A percentile compares a stretch with the other conserved stretches of the same genome.
These are phyloP conservation scores for Brachionus sp. DNA, from an alignment of 1,140 invertebrate genomes.

Conservation along the genomic window DNA sequence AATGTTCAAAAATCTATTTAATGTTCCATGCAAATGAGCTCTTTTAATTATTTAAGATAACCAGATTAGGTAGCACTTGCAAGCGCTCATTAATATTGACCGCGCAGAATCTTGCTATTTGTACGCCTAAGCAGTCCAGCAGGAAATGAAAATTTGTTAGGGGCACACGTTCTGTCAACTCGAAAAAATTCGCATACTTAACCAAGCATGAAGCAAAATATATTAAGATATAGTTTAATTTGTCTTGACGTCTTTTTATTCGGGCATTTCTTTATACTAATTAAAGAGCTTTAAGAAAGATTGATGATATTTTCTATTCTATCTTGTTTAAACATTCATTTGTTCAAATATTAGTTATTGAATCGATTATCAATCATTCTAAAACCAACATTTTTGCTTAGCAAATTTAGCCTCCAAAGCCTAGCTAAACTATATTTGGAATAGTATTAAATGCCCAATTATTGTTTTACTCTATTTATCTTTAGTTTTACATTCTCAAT, in stretches of 20 bases:
- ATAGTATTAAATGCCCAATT: conserved; percentile 3
- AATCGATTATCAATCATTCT: conserved; percentile 29
- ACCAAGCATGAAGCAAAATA: conserved; percentile 1
- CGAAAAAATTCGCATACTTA: conserved; percentile 10
- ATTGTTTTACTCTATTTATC: conserved; percentile 17
- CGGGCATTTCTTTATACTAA: conserved; percentile 31
- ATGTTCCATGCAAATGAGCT: conserved; percentile 16
- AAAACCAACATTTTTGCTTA: conserved; percentile 30
- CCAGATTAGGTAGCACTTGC: neutral
- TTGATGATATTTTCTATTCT: conserved; percentile 16
- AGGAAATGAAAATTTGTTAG: neutral
- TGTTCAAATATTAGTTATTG: conserved; percentile 29
- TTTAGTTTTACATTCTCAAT: conserved; percentile 3
- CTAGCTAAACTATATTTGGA: neutral
- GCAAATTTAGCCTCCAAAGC: conserved; percentile 8
- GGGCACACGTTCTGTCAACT: conserved; percentile 43
- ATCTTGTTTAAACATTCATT: conserved; percentile 5
- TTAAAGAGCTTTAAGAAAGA: neutral
- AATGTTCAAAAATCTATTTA: neutral
- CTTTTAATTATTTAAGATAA: neutral
- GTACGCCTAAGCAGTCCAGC: neutral
- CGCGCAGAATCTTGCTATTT: neutral
- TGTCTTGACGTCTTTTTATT: conserved; percentile 29
- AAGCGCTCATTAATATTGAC: neutral
- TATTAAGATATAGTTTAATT: neutral